Base-by-base conservation (phyloP, 2,113 vertebrate genomes). In the Gopherus flavomarginatus region DNA sequence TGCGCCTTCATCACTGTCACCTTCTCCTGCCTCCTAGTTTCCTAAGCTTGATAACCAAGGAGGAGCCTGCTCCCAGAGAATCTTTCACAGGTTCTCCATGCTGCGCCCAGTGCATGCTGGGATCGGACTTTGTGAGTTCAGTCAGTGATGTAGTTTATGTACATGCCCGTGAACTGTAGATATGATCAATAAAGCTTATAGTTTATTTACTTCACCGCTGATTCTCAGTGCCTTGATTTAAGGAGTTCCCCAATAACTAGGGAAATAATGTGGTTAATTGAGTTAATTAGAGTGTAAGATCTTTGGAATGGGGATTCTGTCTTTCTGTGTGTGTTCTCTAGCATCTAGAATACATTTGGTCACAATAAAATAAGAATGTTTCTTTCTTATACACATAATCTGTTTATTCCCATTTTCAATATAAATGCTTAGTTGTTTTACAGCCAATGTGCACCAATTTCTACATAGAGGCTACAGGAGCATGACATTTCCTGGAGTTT, bases 191-290 rank as follows among this genome's bases (percentile, higher is more conserved):
- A 95, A 91, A 91, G 69, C 84, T 97, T 53, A 81, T 85, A 87
- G 88, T 94, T 93, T 14, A 87, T 29, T 54, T 95, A 82, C 95
- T 96, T 96, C 62, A 35, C 88, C 65, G 17, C 87, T 81, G 93
- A 97, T 92, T 94, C 82, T 85, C 88, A 82, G 50, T 84, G 95
- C 84, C 92, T 95, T 94, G 96, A 96, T 94, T 95, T 44, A 93
- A 96, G 93, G 82, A 93, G 97, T 88, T 89, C 92, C 91, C 90
- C 84, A 52, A 77, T 77, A 97, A 84, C 90, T 83, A 84, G 59
- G 92, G 88, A 94, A 95, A 92, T 93, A 95, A 90, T 82, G 56
- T 92, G 93, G 94, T 97, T 97, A 97, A 97, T 96, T 97, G 95
- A 97, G 27, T 97, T 95, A 94, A 95, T 96, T 96, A 80, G 80